Evolutionary conservation across 2,888 invertebrate genomes (phyloP).

Genomic region (Deroplatys truncata): DNA sequence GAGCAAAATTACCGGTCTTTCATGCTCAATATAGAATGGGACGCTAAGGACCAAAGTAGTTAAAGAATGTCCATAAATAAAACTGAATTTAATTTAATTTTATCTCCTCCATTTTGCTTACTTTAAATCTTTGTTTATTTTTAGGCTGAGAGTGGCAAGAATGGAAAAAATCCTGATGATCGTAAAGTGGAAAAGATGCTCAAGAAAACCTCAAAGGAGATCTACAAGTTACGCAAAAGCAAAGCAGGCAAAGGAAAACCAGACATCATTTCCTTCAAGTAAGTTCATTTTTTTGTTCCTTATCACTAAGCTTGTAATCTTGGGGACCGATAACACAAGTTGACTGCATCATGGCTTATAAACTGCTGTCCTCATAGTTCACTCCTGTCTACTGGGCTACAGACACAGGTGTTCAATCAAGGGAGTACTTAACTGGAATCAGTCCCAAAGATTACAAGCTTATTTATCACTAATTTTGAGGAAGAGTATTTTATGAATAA

Average conservation of each 20-base stretch:
- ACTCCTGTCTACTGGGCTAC: neutral
- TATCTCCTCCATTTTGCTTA: neutral
- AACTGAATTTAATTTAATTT: too few relatives aligned
- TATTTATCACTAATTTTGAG: too few relatives aligned
- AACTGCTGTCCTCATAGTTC: neutral
- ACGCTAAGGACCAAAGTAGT: too few relatives aligned
- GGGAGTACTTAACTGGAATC: too few relatives aligned
- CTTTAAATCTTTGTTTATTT: constrained; percentile 1
- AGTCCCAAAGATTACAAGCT: too few relatives aligned
- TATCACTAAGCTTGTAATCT: neutral
- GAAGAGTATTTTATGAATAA: too few relatives aligned
- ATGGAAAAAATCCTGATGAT: constrained; percentile 58
- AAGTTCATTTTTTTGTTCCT: constrained; percentile 43
- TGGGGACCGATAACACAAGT: too few relatives aligned
- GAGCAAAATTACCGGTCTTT: too few relatives aligned
- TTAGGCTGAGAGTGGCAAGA: constrained; percentile 51
- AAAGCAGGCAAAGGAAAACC: constrained; percentile 85
- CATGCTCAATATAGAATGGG: too few relatives aligned
- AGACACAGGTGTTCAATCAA: neutral
- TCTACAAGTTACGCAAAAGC: constrained; percentile 83
- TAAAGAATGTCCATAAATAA: too few relatives aligned
- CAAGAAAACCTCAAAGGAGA: constrained; percentile 84
- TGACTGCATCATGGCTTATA: too few relatives aligned
- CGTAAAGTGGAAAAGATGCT: constrained; percentile 74
- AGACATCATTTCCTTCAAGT: constrained; percentile 90